Conservation (phyloP, 2,113 vertebrate genomes). For the Oryzias javanicus region DNA sequence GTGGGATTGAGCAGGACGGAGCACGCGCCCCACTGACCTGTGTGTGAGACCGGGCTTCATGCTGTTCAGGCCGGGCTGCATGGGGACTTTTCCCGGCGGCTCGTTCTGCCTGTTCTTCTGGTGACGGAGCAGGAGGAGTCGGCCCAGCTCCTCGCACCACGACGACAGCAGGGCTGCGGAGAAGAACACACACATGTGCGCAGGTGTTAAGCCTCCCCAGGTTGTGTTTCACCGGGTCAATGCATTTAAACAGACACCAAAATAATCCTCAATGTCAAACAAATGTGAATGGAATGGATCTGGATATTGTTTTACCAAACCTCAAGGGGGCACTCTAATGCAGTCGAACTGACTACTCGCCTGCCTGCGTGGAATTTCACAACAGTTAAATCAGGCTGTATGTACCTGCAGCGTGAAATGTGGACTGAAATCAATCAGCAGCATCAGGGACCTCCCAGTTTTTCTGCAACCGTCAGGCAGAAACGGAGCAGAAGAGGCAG, state of each 20-base stretch:
- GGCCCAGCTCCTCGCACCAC: slow-evolving; percentile 98
- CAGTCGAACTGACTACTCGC: slow-evolving; percentile 28
- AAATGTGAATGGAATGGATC: background rate
- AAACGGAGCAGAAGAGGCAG: slow-evolving; percentile 35
- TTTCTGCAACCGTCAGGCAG: slow-evolving; percentile 24
- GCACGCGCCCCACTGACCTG: slow-evolving; percentile 80
- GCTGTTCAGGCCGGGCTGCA: slow-evolving; percentile 98
- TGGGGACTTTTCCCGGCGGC: slow-evolving; percentile 92
- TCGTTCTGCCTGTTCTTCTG: slow-evolving; percentile 99
- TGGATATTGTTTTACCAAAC: slow-evolving; percentile 11
- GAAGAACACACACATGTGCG: slow-evolving; percentile 40
- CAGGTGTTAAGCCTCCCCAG: slow-evolving; percentile 2
- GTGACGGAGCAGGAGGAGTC: slow-evolving; percentile 96
- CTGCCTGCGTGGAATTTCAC: slow-evolving; percentile 37
- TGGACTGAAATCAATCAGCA: slow-evolving; percentile 40
- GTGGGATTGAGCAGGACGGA: background rate
- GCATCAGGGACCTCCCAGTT: slow-evolving; percentile 45
- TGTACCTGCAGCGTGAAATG: slow-evolving; percentile 55
- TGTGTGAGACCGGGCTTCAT: slow-evolving; percentile 99
- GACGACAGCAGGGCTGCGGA: slow-evolving; percentile 91
- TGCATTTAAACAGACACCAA: too few species aligned
- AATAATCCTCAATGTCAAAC: too few species aligned
- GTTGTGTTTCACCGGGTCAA: background rate
- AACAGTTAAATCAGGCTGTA: slow-evolving; percentile 43
- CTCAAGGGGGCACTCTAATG: slow-evolving; percentile 62